Evolutionary conservation across 2,888 invertebrate species (phyloP).

Genomic region (Caenorhabditis auriculariae): DNA sequence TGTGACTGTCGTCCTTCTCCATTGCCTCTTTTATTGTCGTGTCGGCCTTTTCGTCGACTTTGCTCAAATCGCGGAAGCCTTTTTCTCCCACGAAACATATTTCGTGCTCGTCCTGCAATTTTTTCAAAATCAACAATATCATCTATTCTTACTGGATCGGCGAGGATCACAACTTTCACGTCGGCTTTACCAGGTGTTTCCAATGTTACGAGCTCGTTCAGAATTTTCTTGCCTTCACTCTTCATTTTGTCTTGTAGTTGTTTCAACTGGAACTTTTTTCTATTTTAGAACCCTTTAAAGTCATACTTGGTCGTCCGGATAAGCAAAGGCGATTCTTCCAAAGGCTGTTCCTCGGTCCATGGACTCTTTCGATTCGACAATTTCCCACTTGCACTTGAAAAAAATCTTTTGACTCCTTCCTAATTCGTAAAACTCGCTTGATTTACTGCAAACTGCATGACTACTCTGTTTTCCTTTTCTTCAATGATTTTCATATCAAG

Average conservation of each 20-base stretch:
- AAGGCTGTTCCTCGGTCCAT: constrained; percentile 86
- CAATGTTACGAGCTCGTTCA: constrained; percentile 86
- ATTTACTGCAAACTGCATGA: constrained; percentile 34
- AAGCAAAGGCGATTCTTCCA: constrained; percentile 91
- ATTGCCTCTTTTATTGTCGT: constrained; percentile 72
- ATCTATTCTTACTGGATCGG: constrained; percentile 76
- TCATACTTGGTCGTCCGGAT: constrained; percentile 70
- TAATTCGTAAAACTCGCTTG: constrained; percentile 23
- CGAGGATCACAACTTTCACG: constrained; percentile 90
- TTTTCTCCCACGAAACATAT: constrained; percentile 98
- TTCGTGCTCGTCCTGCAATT: constrained; percentile 83
- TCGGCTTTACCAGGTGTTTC: constrained; percentile 97
- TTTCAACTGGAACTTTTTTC: constrained; percentile 71
- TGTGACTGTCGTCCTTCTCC: constrained; percentile 51
- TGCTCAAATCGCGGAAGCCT: constrained; percentile 78
- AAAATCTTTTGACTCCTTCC: constrained; percentile 1
- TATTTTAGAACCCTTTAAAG: neutral
- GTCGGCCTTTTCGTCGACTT: constrained; percentile 77
- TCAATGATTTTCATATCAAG: constrained; percentile 76
- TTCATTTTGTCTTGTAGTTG: constrained; percentile 76
- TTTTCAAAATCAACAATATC: neutral
- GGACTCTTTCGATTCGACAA: constrained; percentile 68
- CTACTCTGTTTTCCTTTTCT: constrained; percentile 62
- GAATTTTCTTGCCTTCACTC: constrained; percentile 73
- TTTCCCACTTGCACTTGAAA: constrained; percentile 72